Conservation (phyloP, 1,140 invertebrate genomes). For the Ganaspis sp. region DNA sequence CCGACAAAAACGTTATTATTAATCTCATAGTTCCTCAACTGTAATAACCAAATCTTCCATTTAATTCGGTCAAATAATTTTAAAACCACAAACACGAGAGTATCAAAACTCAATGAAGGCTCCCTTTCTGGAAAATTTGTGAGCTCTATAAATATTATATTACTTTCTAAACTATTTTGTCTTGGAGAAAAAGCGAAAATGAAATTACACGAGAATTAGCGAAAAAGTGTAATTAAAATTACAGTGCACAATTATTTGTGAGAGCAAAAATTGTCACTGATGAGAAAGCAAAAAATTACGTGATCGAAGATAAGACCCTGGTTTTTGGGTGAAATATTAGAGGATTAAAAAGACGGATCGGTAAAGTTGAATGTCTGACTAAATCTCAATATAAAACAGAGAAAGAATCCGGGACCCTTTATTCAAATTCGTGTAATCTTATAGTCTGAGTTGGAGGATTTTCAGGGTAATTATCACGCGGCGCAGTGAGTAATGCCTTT, state of each 20-base stretch:
- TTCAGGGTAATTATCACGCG: slow-evolving; percentile 56
- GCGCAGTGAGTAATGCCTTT: slow-evolving; percentile 59
- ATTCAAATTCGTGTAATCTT: slow-evolving; percentile 57
- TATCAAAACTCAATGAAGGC: too few relatives aligned
- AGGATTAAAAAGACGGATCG: slow-evolving; percentile 52
- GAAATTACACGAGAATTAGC: too few relatives aligned
- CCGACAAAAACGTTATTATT: slow-evolving; percentile 27
- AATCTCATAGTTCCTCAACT: neutral
- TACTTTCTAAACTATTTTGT: too few relatives aligned
- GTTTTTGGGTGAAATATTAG: neutral
- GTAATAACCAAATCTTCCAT: neutral
- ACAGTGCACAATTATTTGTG: neutral
- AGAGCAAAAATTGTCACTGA: neutral
- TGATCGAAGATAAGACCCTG: too few relatives aligned
- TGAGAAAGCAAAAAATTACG: neutral
- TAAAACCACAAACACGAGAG: too few relatives aligned
- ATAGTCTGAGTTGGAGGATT: slow-evolving; percentile 40
- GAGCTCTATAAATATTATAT: too few relatives aligned
- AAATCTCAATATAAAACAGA: neutral
- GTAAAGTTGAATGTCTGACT: neutral
- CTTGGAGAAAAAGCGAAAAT: too few relatives aligned
- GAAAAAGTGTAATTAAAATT: too few relatives aligned
- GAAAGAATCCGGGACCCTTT: slow-evolving; percentile 26
- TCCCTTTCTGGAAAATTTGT: too few relatives aligned
- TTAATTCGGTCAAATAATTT: neutral